Base-by-base conservation (phyloP, 2,888 invertebrate species). In the Ochlodes sylvanus region DNA sequence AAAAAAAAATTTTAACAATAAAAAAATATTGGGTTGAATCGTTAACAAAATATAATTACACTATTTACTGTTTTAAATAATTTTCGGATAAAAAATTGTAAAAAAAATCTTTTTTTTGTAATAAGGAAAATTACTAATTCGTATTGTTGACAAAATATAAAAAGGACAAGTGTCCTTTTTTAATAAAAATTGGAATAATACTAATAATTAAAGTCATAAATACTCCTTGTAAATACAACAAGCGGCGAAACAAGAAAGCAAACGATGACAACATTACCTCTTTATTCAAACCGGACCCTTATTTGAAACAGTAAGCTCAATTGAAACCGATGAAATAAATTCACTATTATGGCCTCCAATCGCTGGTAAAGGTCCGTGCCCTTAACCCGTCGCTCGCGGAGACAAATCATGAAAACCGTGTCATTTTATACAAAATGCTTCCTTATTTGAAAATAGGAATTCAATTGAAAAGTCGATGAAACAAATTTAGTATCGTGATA, bases 401-500 rank as follows among this genome's bases (percentile, higher is more conserved):
- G 64, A 56, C 67, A 62, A 62, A 68, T 62, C 67, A 68, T 68
- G 67, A 68, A 67, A 62, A 62, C 56, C 67, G 67, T 68, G 67
- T 68, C 67, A 68, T 68, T 62, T 68, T 67, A 67, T 60, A 67
- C 67, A 67, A 67, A 67, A 68, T 47, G 67, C 67, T 68, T 68
- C 67, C 67, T 62, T 68, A 68, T 68, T 68, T 62, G 67, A 61
- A 62, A 68, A 68, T 68, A 17, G 62, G 67, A 55, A 68, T 68
- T 68, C 67, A 68, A 68, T 68, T 68, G 67, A 68, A 68, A 68
- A 68, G 67, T 68, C 67, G 62, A 47, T 21, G 67, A 68, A 68
- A 67, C 67, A 67, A 67, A 68, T 68, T 68, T 68, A 68, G 67
- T 68, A 68, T 68, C 67, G 67, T 67, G 61, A 68, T 68, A 62